Conservation (phyloP, 2,888 invertebrate genomes). For the Synanthedon vespiformis region DNA sequence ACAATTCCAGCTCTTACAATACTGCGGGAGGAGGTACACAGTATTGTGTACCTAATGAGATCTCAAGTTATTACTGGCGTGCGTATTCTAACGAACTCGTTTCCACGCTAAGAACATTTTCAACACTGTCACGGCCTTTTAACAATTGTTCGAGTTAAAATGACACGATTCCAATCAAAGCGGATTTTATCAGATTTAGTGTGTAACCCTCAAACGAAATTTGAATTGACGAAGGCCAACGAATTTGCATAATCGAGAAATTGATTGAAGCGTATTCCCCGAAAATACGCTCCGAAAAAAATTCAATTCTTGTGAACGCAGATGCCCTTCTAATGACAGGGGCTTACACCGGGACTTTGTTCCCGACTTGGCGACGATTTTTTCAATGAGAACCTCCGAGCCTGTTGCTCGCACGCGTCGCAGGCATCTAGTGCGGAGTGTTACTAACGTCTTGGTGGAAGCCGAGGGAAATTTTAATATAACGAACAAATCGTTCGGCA, state of each 20-base stretch:
- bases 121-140: slow-evolving; percentile 5
- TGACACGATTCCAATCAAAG: slow-evolving; percentile 37
- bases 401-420: slow-evolving; percentile 14
- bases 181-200: slow-evolving; percentile 35
- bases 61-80: slow-evolving; percentile 4
- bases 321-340: slow-evolving; percentile 47
- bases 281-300: slow-evolving; percentile 36
- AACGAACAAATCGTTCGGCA: slow-evolving; percentile 26
- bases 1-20: slow-evolving; percentile 12
- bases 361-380: slow-evolving; percentile 9
- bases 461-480: too few relatives aligned
- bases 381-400: slow-evolving; percentile 13
- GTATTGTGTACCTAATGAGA: slow-evolving; percentile 9
- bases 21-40: slow-evolving; percentile 5
- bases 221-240: slow-evolving; percentile 35
- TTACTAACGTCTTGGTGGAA: neutral
- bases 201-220: slow-evolving; percentile 27
- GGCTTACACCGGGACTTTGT: slow-evolving; percentile 22
- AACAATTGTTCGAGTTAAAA: slow-evolving; percentile 31
- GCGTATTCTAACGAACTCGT: slow-evolving; percentile 1
- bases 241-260: slow-evolving; percentile 61
- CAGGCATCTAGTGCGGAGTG: too few relatives aligned
- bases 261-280: slow-evolving; percentile 59
- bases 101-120: neutral
- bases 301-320: slow-evolving; percentile 42